phyloP scores from a whole-genome alignment of 2,888 invertebrate genomes.

The Druceiella hillmani region DNA sequence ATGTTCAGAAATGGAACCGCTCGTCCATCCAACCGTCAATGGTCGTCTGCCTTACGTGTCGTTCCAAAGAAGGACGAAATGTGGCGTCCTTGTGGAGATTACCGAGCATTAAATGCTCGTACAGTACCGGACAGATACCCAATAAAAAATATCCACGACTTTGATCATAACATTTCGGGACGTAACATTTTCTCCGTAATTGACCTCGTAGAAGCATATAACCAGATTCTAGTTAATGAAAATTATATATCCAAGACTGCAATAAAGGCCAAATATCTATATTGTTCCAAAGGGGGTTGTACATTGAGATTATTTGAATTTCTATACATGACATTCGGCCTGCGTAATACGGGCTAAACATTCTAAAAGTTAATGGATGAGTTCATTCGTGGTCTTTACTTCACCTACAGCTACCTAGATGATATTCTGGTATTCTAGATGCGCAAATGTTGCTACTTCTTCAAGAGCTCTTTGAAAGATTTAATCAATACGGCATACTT shows the following conservation, averaged over 20 bases:
- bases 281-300: too few relatives aligned
- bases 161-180: constrained; percentile 25
- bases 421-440: constrained; percentile 28
- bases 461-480: constrained; percentile 21
- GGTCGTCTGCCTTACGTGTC: constrained; percentile 30
- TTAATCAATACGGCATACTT: constrained; percentile 25
- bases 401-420: constrained; percentile 29
- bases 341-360: constrained; percentile 32
- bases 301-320: constrained; percentile 29
- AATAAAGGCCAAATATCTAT: constrained; percentile 25
- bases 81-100: constrained; percentile 33
- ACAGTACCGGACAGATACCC: constrained; percentile 30
- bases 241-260: constrained; percentile 30
- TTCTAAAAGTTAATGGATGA: constrained; percentile 31
- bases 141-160: constrained; percentile 30
- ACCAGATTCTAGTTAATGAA: constrained; percentile 31
- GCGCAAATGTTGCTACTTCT: constrained; percentile 23
- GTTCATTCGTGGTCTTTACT: constrained; percentile 23
- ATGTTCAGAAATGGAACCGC: constrained; percentile 22
- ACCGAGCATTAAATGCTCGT: constrained; percentile 28
- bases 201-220: constrained; percentile 31
- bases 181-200: constrained; percentile 27
- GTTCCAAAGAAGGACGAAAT: constrained; percentile 28
- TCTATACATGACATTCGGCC: constrained; percentile 28
- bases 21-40: constrained; percentile 23